Base-by-base conservation (phyloP, 2,888 invertebrate genomes). In the Drepanosiphum platanoidis region DNA sequence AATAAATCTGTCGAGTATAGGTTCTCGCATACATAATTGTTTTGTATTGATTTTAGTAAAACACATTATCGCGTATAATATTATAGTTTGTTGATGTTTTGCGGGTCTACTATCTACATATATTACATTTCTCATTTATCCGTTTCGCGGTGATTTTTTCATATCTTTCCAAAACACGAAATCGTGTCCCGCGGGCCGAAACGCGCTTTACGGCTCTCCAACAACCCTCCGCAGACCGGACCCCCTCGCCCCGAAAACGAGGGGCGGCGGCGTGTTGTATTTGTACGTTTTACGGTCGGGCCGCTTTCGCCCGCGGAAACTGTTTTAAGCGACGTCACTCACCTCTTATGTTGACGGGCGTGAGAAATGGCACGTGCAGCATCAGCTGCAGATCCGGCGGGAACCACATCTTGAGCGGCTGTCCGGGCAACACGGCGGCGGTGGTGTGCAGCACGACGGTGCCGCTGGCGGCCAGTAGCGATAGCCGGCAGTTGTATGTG, bases 281-380 rank as follows among this genome's bases (percentile, higher is more conserved):
- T n/a, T n/a, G n/a, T n/a, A n/a, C n/a, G n/a, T n/a, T n/a, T n/a
- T n/a, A n/a, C n/a, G n/a, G n/a, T 52, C 22, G 1, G 52, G 22
- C 52, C 4, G 52, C 22, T 0, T 1, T 11, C n/a, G 22, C 77
- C 61, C 18, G 77, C 61, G 61, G 77, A 18, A 2, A 42, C 18
- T 1, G 8, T n/a, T n/a, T n/a, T n/a, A n/a, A 8, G 32, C 13
- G 32, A 9, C 39, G 4, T 52, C 52, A 87, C 89, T 89, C 90
- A 96, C 96, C 95, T 92, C 93, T 92, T 87, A 97, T 96, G 89
- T 97, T 95, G 7, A 91, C 90, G 0, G 95, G 95, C 27, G 94
- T 93, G 18, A 96, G 90, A 89, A 95, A 94, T 0, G 96, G 96
- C 89, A 97, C 94, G 86, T 93, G 93, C 88, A 95, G 90, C 80